Base-by-base conservation (phyloP, 2,113 vertebrate genomes). In the Lepus americanus region DNA sequence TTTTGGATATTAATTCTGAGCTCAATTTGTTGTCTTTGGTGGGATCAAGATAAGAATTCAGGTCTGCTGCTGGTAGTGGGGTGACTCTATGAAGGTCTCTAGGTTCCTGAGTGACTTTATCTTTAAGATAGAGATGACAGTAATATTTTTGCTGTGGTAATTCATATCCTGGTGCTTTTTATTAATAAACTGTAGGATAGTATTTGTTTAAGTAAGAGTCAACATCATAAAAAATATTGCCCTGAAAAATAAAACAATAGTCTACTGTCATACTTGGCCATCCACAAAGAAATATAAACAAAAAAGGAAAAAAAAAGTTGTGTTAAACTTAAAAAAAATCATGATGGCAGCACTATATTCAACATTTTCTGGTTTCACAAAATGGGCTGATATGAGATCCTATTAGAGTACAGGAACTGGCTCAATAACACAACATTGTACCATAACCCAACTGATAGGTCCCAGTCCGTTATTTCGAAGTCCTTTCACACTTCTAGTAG, bases 271-370 rank as follows among this genome's bases (percentile, higher is more conserved):
- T 31, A 94, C 7, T 44, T 49, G n/a, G 13, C 9, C 3, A 25
- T 51, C 36, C 23, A 6, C 20, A 9, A 81, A 31, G 7, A 80
- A 6, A 2, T 9, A 19, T 67, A 29, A 44, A 73, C 25, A 20
- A 16, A 25, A 4, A 44, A 72, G 9, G 33, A 33, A 64, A 64
- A 92, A 69, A 19, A 66, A 83, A 0, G 2, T 33, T 9, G 8
- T 14, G 14, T 33, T 83, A 67, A 51, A 55, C 12, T 55, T 94
- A 55, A 88, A 95, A 95, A 88, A 95, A 91, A 49, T 69, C 29
- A 70, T 72, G 36, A 70, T 20, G 44, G 17, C 10, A 63, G 25
- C 6, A 69, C 88, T 88, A 33, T 7, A 78, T 31, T 63, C 64
- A 59, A 44, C 6, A 23, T 63, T 67, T 91, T 17, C 33, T 86